Evolutionary conservation across 2,113 vertebrate species (phyloP), one percentile per base, ranked within the genome.

Genomic region (Xiphorhynchus elegans): DNA sequence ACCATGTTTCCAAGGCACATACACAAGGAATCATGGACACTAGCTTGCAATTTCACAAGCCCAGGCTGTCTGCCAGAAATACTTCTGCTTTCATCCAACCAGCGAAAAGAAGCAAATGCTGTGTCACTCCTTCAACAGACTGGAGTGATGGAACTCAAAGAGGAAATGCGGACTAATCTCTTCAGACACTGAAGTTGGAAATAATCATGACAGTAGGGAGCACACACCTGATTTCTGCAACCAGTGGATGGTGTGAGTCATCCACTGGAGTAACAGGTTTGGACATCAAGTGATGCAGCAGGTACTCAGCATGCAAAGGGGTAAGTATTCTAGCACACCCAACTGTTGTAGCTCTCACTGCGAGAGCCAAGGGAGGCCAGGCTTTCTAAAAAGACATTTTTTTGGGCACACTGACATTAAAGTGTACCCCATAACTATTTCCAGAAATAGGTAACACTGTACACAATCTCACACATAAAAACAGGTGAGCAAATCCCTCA

Each of bases 61-160:
- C 49, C n/a, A 85, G 74, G n/a, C 63, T 86, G 33, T 28, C 72
- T 93, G 84, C 94, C 91, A 96, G 91, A 90, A 89, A 88, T 94
- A 89, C 20, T 94, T 90, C 29, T 55, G 69, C 82, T 35, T 94
- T 90, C 72, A 94, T 90, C 90, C 78, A 95, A 6, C 72, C 78
- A 77, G 50, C 15, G 72, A 93, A 95, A 88, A 93, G 91, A 95
- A 94, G 52, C 39, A 90, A 95, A 95, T 69, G 67, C 70, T 74
- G 46, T 47, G 52, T 90, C 82, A 86, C 39, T 88, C 58, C 87
- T 89, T 67, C 70, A 91, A 50, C 40, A 75, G 81, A 74, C 14
- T 5, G 0, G 3, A 89, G 35, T 15, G 8, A 55, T 1, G 3
- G 47, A 90, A 35, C 35, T 72, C 3, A 0, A 74, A 84, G 50